Evolutionary conservation across 2,113 vertebrate genomes (phyloP).

Genomic region (Strix uralensis): DNA sequence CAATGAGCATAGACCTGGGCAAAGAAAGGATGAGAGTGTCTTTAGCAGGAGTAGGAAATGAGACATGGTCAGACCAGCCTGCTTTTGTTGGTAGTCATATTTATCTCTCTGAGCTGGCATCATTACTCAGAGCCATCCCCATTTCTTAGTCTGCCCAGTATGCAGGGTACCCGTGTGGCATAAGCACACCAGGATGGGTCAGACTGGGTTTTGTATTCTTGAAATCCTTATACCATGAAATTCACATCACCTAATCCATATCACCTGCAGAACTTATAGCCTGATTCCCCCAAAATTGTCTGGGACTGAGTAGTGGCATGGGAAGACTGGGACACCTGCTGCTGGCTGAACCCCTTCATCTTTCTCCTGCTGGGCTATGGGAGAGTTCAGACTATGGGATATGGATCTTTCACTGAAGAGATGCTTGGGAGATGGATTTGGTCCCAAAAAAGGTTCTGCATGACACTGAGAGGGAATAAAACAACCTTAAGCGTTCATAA

Average conservation of each 20-base stretch:
- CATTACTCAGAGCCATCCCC: background rate
- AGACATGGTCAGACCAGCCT: background rate
- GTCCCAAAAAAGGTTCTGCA: background rate
- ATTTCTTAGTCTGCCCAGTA: rapidly evolving
- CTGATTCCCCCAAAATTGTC: background rate
- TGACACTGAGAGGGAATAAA: background rate
- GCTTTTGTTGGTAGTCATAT: background rate
- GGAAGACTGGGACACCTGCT: background rate
- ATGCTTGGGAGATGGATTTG: background rate
- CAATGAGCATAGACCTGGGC: background rate
- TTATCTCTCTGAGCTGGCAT: background rate
- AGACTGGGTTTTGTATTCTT: background rate
- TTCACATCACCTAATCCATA: too few species aligned
- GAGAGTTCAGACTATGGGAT: background rate
- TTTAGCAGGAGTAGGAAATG: background rate
- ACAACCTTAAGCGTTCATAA: background rate
- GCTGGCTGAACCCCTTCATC: rapidly evolving
- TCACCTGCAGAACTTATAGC: background rate
- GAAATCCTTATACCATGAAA: background rate
- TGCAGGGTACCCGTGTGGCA: rapidly evolving
- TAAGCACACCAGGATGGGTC: too few species aligned
- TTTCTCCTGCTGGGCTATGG: background rate
- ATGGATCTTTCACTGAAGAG: background rate
- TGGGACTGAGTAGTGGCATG: rapidly evolving
- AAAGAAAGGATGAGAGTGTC: background rate